These are phyloP conservation scores for Odocoileus virginianus DNA, from an alignment of 2,113 vertebrate genomes.

Conservation along the genomic window DNA sequence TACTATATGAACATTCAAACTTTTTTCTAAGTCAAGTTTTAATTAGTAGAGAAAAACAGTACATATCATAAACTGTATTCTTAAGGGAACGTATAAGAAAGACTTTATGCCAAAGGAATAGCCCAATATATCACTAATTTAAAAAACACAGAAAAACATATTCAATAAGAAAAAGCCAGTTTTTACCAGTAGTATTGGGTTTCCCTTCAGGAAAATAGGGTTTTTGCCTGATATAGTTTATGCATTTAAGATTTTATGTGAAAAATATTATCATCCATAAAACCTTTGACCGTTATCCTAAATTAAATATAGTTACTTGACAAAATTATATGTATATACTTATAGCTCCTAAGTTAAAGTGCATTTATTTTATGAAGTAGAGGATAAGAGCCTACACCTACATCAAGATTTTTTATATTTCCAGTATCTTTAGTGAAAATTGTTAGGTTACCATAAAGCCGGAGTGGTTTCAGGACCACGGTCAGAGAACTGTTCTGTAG, in stretches of 20 bases:
- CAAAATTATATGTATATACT: not conserved
- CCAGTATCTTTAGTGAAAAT: constrained; percentile 5
- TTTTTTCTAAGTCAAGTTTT: not conserved
- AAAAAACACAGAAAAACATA: not conserved
- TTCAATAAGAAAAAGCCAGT: not conserved
- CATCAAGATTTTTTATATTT: not conserved
- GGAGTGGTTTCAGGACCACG: constrained; percentile 58
- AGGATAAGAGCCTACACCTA: not conserved
- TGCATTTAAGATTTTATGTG: not conserved
- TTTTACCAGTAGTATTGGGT: not conserved
- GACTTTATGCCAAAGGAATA: not conserved
- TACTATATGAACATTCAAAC: not conserved
- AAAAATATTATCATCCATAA: not conserved
- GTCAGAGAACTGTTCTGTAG: not conserved
- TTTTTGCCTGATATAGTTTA: not conserved
- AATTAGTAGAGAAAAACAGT: not conserved
- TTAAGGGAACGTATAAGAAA: not conserved
- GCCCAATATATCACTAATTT: not conserved
- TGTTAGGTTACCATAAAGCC: not conserved
- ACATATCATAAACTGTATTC: not conserved
- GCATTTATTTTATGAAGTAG: not conserved
- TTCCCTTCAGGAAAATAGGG: not conserved
- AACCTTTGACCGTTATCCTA: not conserved
- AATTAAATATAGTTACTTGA: not conserved
- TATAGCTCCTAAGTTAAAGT: not conserved